Base-by-base conservation (phyloP, 1,140 invertebrate genomes). In the Aphelinus certus region DNA sequence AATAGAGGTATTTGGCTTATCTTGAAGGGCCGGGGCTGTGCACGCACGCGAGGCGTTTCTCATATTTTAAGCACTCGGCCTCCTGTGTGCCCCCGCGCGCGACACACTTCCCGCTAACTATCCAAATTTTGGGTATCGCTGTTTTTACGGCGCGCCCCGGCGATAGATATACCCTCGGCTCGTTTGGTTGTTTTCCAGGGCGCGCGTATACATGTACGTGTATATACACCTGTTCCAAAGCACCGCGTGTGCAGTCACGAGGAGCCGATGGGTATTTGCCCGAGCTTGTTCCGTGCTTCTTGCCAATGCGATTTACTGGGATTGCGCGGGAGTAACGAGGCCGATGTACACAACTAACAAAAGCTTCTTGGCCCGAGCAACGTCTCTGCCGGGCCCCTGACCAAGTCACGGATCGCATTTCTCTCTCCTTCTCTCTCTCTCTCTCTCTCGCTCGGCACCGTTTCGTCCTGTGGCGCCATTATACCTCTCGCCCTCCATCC, bases 51-150 rank as follows among this genome's bases (percentile, higher is more conserved):
- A 26, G 26, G 26, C 26, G 26, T 26, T 26, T 26, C 26, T 26
- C 26, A 26, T 26, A 26, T 26, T 26, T 26, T 26, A 58, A 3
- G 9, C n/a, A 58, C n/a, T 58, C 61, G 56, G 51, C 74, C 49
- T 51, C 70, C 47, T 60, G 48, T 47, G 61, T 58, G 49, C 3
- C 42, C 55, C 6, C 57, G 46, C 48, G 9, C 43, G 10, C 26
- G 9, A 55, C 57, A 47, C 66, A 43, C 57, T 51, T 51, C 47
- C 45, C 46, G 61, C 76, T 75, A 72, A 71, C 74, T 77, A 71
- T 62, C 53, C 48, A 65, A 58, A 76, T 71, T 77, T 67, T 70
- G 71, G 69, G 26, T 75, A 74, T 74, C 63, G 71, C 57, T 51
- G 69, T 69, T 73, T 69, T 75, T 63, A 60, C 47, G 56, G 67